Conservation (phyloP, 2,113 vertebrate genomes). For the Prinia subflava region DNA sequence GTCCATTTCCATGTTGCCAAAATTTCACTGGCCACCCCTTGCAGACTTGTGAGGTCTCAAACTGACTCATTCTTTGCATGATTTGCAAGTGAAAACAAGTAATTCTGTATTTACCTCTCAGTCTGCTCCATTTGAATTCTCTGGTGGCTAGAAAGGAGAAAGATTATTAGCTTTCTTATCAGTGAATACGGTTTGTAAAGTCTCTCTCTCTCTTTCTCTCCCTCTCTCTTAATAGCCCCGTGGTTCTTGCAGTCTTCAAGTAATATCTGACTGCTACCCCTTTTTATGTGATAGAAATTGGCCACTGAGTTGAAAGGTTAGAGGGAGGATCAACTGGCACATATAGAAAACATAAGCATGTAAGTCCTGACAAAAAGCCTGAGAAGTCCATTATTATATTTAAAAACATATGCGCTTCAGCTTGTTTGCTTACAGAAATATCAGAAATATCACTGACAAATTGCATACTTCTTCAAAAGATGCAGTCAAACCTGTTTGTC, state of each 20-base stretch:
- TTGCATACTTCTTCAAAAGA: neutral
- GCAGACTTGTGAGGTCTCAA: neutral
- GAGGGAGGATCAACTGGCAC: neutral
- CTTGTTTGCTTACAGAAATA: neutral
- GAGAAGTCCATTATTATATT: neutral
- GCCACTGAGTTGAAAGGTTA: neutral
- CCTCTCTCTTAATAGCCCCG: neutral
- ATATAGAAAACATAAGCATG: rapidly evolving
- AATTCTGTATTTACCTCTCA: neutral
- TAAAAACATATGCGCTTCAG: neutral
- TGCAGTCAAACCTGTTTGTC: neutral
- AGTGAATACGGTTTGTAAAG: neutral
- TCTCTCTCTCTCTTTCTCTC: neutral
- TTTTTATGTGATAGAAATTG: neutral
- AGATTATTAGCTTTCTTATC: neutral
- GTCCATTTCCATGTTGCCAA: neutral
- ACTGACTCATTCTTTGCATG: neutral
- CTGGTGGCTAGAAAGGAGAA: neutral
- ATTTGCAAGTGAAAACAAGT: neutral
- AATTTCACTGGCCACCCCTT: rapidly evolving
- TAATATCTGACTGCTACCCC: neutral
- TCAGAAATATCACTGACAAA: neutral
- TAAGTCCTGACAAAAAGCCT: neutral
- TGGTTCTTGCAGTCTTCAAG: neutral
- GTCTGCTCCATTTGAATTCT: neutral